Percentiles rank a stretch among this genome's conserved stretches.
Conservation (phyloP, 2,888 invertebrate species). For the Spilosoma lubricipeda region DNA sequence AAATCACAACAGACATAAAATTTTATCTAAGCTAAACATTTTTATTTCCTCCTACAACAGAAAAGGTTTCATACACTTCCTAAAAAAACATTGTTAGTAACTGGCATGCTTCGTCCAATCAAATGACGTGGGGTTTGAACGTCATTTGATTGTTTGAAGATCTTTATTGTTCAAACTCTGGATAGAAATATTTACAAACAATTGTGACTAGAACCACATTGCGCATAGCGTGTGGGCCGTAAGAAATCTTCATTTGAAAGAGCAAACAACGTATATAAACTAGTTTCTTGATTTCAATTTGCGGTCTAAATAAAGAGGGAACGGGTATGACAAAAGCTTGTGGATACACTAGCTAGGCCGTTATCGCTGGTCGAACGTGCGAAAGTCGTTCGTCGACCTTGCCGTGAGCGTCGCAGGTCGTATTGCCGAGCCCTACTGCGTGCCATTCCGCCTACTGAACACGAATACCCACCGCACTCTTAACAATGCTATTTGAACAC, state of each 20-base stretch:
- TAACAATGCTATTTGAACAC: constrained; percentile 28
- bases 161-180: constrained; percentile 20
- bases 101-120: constrained; percentile 14
- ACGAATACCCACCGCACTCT: constrained; percentile 59
- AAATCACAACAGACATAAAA: background rate
- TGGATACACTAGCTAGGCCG: constrained; percentile 37
- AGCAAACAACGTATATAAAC: constrained; percentile 21
- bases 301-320: constrained; percentile 48
- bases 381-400: constrained; percentile 86
- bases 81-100: constrained; percentile 7
- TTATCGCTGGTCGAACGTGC: constrained; percentile 72
- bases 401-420: constrained; percentile 65
- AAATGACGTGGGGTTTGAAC: background rate
- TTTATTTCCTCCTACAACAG: background rate
- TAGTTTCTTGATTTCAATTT: constrained; percentile 21
- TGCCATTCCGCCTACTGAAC: constrained; percentile 81
- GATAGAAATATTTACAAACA: constrained; percentile 33
- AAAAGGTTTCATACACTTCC: constrained; percentile 14
- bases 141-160: constrained; percentile 21
- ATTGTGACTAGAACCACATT: constrained; percentile 12
- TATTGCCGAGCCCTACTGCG: constrained; percentile 68
- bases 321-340: constrained; percentile 61
- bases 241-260: constrained; percentile 4
- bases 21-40: background rate
- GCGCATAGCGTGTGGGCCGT: background rate